Percentiles rank a stretch among this genome's conserved stretches.
Conservation (phyloP, 2,888 invertebrate species). For the Harpalus rufipes region DNA sequence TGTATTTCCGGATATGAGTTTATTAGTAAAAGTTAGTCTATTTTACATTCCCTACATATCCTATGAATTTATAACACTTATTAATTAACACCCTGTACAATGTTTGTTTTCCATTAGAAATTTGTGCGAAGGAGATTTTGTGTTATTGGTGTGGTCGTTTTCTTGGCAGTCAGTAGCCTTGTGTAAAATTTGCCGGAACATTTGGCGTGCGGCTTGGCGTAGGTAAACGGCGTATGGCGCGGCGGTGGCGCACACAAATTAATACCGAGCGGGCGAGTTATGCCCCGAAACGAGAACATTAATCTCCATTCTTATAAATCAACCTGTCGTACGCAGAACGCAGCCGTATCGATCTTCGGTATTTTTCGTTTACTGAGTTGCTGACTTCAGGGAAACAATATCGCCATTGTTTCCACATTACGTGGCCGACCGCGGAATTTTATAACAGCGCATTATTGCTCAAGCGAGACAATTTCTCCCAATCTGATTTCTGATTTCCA, state of each 20-base stretch:
- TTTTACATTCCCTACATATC: too few relatives aligned
- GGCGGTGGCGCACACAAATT: conserved; percentile 62
- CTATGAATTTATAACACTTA: too few relatives aligned
- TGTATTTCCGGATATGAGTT: too few relatives aligned
- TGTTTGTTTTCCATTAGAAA: conserved; percentile 5
- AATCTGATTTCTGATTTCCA: conserved; percentile 11
- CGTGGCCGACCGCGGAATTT: conserved; percentile 56
- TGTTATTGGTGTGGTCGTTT: not conserved
- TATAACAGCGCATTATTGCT: conserved; percentile 52
- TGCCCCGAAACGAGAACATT: conserved; percentile 72
- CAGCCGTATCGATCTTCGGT: conserved; percentile 68
- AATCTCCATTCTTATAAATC: conserved; percentile 74
- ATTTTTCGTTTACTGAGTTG: conserved; percentile 66
- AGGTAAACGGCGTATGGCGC: conserved; percentile 40
- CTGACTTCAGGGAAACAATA: conserved; percentile 66
- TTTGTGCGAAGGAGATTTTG: not conserved
- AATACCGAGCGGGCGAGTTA: conserved; percentile 65
- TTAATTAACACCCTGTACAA: too few relatives aligned
- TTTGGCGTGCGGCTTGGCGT: conserved; percentile 34
- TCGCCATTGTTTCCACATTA: conserved; percentile 66
- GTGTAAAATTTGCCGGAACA: conserved; percentile 57
- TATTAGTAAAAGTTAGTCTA: too few relatives aligned
- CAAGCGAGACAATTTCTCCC: not conserved
- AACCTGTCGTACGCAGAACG: conserved; percentile 71
- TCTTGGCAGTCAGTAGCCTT: conserved; percentile 15